Percentiles rank a stretch among this genome's conserved stretches.
These are phyloP conservation scores for Pluvianellus socialis DNA, from an alignment of 2,113 vertebrate species.

Conservation along the genomic window DNA sequence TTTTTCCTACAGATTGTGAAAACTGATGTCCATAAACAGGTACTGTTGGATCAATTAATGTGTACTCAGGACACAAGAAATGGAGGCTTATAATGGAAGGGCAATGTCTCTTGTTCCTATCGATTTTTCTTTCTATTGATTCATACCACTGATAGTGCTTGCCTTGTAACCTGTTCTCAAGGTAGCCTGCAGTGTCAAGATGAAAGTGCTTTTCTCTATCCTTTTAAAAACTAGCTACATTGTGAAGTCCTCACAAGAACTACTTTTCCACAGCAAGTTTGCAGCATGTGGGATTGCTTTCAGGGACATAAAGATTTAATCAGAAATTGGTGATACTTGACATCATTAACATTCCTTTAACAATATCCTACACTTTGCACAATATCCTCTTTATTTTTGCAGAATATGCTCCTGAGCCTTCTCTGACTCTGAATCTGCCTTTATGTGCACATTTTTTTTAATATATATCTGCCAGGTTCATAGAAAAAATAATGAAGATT, in stretches of 20 bases:
- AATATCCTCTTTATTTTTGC: not conserved
- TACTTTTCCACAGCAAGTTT: not conserved
- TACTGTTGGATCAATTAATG: not conserved
- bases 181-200: not conserved
- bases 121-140: constrained; percentile 7
- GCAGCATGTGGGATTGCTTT: not conserved
- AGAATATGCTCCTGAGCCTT: not conserved
- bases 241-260: not conserved
- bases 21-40: not conserved
- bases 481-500: not conserved
- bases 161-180: constrained; percentile 10
- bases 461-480: not conserved
- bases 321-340: not conserved
- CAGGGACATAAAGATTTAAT: not conserved
- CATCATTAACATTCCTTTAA: not conserved
- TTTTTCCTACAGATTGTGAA: not conserved
- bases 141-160: not conserved
- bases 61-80: not conserved
- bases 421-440: not conserved
- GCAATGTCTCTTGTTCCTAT: not conserved
- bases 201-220: not conserved
- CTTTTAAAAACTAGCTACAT: not conserved
- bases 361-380: not conserved
- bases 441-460: not conserved
- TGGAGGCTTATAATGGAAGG: not conserved